Evolutionary conservation across 2,113 vertebrate species (phyloP), one percentile per base, ranked within the genome.

Genomic region (Bos taurus): DNA sequence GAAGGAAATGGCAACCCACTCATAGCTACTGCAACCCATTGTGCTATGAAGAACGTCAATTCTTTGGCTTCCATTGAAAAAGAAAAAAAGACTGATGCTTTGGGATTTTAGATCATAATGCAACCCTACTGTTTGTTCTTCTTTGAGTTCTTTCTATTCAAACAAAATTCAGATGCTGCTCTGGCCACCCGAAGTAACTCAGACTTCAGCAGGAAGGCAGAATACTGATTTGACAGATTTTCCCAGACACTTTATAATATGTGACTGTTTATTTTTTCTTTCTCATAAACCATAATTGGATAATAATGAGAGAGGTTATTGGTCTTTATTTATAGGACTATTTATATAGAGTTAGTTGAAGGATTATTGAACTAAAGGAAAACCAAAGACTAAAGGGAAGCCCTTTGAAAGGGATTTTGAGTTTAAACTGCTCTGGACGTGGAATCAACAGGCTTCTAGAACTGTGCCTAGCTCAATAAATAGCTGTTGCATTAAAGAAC

Each of bases 21-120:
- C 36, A 52, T 4, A 30, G 46, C 36, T 62, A 14, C 11, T 13
- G 21, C 3, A 1, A 1, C 15, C 6, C 12, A 5, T 60, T n/a
- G 4, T 67, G 33, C 62, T n/a, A 67, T 67, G 12, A 50, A 83
- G 33, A 48, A 28, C 52, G 30, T 56, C 33, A 12, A 28, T 46
- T 80, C 36, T 88, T 10, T 11, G 4, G 52, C 10, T 67, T 88
- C 52, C 64, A 46, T 0, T 82, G 67, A 83, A 54, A 81, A 64
- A 82, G 11, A n/a, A 64, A 46, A 57, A 30, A 92, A 25, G 3
- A 40, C 3, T 30, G 23, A 17, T 67, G 6, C 14, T 86, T 95
- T 84, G 43, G 23, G 4, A 77, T 3, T 40, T 25, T 57, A 26
- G 14, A 85, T 54, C 4, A 30, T 80, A n/a, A 43, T 36, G 14